phyloP scores from a whole-genome alignment of 2,797 vertebrate species.

The Graptemys geographica region DNA sequence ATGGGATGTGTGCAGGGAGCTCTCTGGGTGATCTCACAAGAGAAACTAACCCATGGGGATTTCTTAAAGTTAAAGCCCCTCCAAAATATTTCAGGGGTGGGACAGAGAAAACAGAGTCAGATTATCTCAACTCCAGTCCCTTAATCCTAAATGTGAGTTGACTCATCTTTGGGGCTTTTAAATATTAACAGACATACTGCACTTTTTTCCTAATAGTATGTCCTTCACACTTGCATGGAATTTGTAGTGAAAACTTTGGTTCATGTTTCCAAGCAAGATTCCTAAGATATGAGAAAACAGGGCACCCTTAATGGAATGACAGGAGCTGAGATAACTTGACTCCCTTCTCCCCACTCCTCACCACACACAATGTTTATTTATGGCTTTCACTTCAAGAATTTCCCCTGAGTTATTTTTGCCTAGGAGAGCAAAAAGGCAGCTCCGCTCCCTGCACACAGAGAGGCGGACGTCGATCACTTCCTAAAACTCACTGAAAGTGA shows the following conservation, averaged over 20 bases:
- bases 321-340: not conserved
- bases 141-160: not conserved
- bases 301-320: not conserved
- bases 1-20: not conserved
- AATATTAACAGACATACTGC: not conserved
- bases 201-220: too few relatives aligned
- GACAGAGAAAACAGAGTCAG: not conserved
- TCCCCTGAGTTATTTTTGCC: not conserved
- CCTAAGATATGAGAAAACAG: not conserved
- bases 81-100: not conserved
- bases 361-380: not conserved
- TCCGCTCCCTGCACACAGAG: not conserved
- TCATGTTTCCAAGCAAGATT: not conserved
- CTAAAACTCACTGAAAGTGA: constrained; percentile 42
- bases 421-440: not conserved
- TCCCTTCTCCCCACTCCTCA: not conserved
- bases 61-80: not conserved
- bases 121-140: not conserved
- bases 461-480: accelerated
- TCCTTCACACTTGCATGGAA: not conserved
- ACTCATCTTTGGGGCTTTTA: not conserved
- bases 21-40: not conserved
- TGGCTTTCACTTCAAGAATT: not conserved
- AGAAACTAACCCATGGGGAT: not conserved
- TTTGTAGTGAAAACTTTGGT: not conserved